Evolutionary conservation across 2,113 vertebrate genomes (phyloP).

Genomic region (Anolis sagrei): DNA sequence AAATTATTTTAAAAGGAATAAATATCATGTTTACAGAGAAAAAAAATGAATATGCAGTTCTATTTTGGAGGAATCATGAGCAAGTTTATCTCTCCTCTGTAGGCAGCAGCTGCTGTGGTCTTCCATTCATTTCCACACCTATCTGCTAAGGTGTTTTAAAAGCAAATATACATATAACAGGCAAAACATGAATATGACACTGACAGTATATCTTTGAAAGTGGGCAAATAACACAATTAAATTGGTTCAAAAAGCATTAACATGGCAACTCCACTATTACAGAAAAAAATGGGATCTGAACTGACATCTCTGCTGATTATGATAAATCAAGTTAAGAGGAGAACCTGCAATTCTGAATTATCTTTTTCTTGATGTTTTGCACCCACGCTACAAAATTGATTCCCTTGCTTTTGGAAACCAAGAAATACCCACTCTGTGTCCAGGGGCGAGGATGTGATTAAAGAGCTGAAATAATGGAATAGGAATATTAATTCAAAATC

Average conservation of each 20-base stretch:
- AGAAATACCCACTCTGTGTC: background rate
- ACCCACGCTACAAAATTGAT: too few species aligned
- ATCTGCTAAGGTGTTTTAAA: background rate
- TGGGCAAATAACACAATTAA: background rate
- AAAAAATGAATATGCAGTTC: background rate
- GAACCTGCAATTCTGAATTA: background rate
- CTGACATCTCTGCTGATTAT: background rate
- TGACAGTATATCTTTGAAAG: background rate
- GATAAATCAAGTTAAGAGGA: background rate
- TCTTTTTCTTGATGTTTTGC: background rate
- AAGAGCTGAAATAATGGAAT: slow-evolving; percentile 1
- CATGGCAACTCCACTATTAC: background rate
- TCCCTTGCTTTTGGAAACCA: background rate
- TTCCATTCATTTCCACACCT: background rate
- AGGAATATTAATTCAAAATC: slow-evolving; percentile 20
- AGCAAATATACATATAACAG: background rate
- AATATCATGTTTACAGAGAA: background rate
- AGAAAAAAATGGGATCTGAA: background rate
- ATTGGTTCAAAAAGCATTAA: background rate
- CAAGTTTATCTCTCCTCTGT: too few species aligned
- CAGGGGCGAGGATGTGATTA: background rate
- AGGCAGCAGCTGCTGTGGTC: background rate
- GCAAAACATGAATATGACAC: background rate
- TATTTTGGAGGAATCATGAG: background rate
- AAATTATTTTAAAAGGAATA: background rate